Evolutionary conservation across 2,888 invertebrate genomes (phyloP), one percentile per base, ranked within the genome.

Genomic region (Leptinotarsa peninsularis): DNA sequence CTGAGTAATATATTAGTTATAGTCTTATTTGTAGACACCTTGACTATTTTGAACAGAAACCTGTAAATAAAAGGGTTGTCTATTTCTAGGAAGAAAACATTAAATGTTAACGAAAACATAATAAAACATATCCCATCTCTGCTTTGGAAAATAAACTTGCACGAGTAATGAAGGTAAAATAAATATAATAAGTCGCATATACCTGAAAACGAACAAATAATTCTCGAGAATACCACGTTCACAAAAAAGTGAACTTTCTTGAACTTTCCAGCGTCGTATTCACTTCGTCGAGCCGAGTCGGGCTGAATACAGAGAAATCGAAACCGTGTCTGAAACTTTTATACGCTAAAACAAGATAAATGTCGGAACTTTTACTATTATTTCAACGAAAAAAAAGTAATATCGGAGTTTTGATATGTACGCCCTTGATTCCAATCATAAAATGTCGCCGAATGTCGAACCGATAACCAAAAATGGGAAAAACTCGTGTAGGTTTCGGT

Each of bases 351-450:
- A 21, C 58, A 58, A 23, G 23, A 58, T 58, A 23, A 58, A 58
- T 58, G 58, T 58, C 27, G 21, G 58, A 58, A 58, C 58, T 58
- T 58, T 58, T 58, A 23, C 58, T 58, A 58, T 23, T 58, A 58
- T 58, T 4, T 15, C 13, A 23, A 21, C 50, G 2, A 14, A 5
- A 23, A 58, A 58, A 58, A 58, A 23, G 23, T 23, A 58, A 58
- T 58, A 21, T 58, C 58, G 0, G 2, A 58, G 58, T 58, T 58
- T 58, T 58, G 58, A 58, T 58, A 58, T 23, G 58, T 15, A 58
- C 23, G 15, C 4, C 58, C 4, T 58, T 23, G 21, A 15, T 58
- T 58, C 21, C 58, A 21, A 58, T 23, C 21, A 21, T 23, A 58
- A 18, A 21, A 58, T 58, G 23, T 23, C 58, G 18, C 15, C 14